A percentile compares a stretch with the other conserved stretches of the same genome.
phyloP scores from a whole-genome alignment of 2,888 invertebrate genomes.

The Choreutis nemorana region DNA sequence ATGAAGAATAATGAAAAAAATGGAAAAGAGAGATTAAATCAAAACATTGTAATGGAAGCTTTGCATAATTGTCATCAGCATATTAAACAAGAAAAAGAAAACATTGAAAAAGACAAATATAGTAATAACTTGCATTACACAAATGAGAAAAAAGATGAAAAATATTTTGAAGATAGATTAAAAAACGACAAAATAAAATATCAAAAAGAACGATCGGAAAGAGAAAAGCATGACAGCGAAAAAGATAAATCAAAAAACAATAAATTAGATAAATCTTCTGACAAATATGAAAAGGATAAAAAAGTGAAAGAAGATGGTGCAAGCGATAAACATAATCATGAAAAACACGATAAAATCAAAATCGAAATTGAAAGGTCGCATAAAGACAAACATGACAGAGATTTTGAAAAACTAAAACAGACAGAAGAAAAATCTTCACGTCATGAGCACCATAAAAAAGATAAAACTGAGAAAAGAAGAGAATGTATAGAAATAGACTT shows the following conservation, averaged over 20 bases:
- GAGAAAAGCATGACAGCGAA: conserved; percentile 45
- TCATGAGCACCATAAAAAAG: conserved; percentile 59
- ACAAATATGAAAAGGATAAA: conserved; percentile 36
- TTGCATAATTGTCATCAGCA: too few species aligned
- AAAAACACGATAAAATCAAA: conserved; percentile 27
- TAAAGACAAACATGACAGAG: conserved; percentile 31
- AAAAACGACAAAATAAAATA: conserved; percentile 40
- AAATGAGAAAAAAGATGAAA: conserved; percentile 32
- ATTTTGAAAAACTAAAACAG: conserved; percentile 34
- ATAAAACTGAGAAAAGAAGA: conserved; percentile 42
- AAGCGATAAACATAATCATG: conserved; percentile 23
- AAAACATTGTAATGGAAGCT: conserved; percentile 18
- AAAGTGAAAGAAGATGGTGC: conserved; percentile 26
- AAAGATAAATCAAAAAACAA: conserved; percentile 34
- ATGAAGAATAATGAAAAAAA: conserved; percentile 26
- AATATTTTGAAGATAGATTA: conserved; percentile 39
- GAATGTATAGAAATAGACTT: conserved; percentile 30
- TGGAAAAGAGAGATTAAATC: conserved; percentile 30
- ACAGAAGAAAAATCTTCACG: conserved; percentile 43
- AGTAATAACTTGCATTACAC: conserved; percentile 18
- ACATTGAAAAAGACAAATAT: conserved; percentile 49
- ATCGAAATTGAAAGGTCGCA: conserved; percentile 28
- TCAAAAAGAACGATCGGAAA: conserved; percentile 41
- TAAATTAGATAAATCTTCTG: conserved; percentile 26
- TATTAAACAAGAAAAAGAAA: conserved; percentile 46